These are phyloP conservation scores for Emydocephalus ijimae DNA, from an alignment of 2,113 vertebrate species.

Conservation along the genomic window DNA sequence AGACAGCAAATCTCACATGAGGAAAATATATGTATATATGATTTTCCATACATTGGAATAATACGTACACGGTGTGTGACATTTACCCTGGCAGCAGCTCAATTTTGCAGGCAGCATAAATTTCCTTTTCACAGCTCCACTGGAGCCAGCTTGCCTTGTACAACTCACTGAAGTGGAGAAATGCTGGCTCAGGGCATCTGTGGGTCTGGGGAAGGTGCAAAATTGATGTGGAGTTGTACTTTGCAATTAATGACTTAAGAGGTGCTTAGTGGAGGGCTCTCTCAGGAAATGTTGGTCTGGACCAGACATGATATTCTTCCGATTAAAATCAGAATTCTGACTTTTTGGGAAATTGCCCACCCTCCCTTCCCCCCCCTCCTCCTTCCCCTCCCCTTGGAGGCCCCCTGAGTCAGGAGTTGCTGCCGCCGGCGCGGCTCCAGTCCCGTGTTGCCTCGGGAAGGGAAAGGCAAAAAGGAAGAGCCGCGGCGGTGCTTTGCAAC, in stretches of 20 bases:
- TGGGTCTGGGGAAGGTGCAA: not conserved
- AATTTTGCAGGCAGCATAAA: slow-evolving; percentile 7
- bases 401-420: too few species aligned
- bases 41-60: not conserved
- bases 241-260: not conserved
- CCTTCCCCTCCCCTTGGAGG: too few species aligned
- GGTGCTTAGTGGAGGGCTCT: not conserved
- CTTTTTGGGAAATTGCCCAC: too few species aligned
- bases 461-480: too few species aligned
- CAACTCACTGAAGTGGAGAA: not conserved
- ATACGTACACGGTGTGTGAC: not conserved
- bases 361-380: too few species aligned
- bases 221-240: not conserved
- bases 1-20: not conserved
- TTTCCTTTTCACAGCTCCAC: not conserved
- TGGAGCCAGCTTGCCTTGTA: not conserved
- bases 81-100: not conserved
- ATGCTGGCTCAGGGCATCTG: not conserved
- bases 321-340: too few species aligned
- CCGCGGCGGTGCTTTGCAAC: too few species aligned
- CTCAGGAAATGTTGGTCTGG: not conserved
- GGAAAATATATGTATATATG: not conserved
- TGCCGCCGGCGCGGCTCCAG: too few species aligned
- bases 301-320: not conserved
- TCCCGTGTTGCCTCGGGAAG: too few species aligned